Conservation (phyloP, 1,140 invertebrate genomes). For the Amphibalanus amphitrite region DNA sequence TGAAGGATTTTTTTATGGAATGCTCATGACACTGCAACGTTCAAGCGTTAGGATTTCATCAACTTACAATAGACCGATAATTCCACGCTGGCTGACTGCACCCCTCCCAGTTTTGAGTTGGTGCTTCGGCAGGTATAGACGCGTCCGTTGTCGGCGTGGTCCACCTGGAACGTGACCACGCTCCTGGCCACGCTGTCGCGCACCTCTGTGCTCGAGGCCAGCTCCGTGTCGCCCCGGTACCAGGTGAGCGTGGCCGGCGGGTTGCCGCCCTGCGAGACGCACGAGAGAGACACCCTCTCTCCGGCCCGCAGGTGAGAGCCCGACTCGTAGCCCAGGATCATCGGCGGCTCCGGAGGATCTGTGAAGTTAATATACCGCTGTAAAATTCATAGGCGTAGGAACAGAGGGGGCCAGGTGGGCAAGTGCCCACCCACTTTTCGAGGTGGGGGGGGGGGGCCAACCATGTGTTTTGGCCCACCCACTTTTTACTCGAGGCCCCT, state of each 20-base stretch:
- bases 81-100: constrained; percentile 13
- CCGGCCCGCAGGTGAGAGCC: constrained; percentile 24
- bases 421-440: too few relatives aligned
- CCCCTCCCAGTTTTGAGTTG: constrained; percentile 15
- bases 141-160: constrained; percentile 70
- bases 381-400: too few relatives aligned
- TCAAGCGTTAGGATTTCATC: background rate
- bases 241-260: constrained; percentile 74
- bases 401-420: too few relatives aligned
- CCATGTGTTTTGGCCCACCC: too few relatives aligned
- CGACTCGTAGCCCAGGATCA: constrained; percentile 27
- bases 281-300: constrained; percentile 28
- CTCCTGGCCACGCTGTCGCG: background rate
- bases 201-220: constrained; percentile 3
- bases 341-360: constrained; percentile 30
- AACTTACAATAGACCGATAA: constrained; percentile 18
- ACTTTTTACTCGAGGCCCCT: too few relatives aligned
- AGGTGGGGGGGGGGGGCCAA: too few relatives aligned
- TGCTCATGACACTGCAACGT: too few relatives aligned
- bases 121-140: constrained; percentile 73
- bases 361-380: too few relatives aligned
- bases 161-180: constrained; percentile 41
- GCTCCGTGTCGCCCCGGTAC: constrained; percentile 30
- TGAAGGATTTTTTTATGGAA: too few relatives aligned
- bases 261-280: constrained; percentile 82